Base-by-base conservation (phyloP, 2,797 vertebrate genomes). In the Lophotriccus pileatus region DNA sequence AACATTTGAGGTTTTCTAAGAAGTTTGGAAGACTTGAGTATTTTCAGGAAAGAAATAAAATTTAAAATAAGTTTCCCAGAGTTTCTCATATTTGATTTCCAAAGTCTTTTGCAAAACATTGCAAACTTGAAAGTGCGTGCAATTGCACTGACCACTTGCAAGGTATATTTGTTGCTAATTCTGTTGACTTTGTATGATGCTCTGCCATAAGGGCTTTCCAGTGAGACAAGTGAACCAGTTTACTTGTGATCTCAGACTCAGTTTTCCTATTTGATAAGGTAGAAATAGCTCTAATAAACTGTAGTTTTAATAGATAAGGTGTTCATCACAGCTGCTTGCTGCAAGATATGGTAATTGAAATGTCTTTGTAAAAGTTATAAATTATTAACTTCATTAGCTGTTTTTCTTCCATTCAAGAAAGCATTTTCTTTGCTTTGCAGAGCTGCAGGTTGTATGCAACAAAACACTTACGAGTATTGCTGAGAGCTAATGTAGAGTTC, bases 401-500 rank as follows among this genome's bases (percentile, higher is more conserved):
- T 47, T 74, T 77, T 74, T 37, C 41, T 79, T 85, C 14, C 14
- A 46, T 28, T 77, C 11, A 79, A 60, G 72, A 82, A 69, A 68
- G 23, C n/a, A 5, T 88, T 79, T 79, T 88, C 6, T 18, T 90
- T 93, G 72, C 37, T 93, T 91, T 95, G 10, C 97, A 99, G 99
- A 98, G 97, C 60, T 99, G 99, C 97, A 98, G 99, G 79, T 93
- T 99, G 43, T 99, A 99, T 22, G 99, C 99, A 94, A 99, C 99
- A 96, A 99, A 99, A 97, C 99, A 99, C 95, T 98, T 99, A 68
- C 89, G 99, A 50, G 99, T 99, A 82, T 97, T 99, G 89, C 97
- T 99, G 87, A 98, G 99, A 91, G 99, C 99, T 9, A 98, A 99
- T 21, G 99, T 99, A 74, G 99, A 99, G 97, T 99, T 99, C 97